Conservation (phyloP, 1,140 invertebrate species). For the Bombus soroeensis region DNA sequence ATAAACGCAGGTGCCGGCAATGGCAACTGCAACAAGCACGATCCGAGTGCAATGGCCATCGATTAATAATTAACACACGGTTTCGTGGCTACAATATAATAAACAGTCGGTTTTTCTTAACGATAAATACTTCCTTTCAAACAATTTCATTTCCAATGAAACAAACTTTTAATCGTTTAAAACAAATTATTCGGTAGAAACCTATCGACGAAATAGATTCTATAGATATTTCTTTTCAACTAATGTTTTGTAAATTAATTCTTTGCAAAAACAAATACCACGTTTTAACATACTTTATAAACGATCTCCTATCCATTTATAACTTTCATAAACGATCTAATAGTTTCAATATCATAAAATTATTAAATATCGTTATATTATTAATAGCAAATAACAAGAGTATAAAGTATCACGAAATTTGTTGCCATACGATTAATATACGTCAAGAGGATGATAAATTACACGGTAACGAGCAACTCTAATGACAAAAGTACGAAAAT, state of each 20-base stretch:
- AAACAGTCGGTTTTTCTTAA: background rate
- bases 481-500: background rate
- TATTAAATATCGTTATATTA: background rate
- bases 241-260: no score
- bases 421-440: background rate
- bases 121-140: background rate
- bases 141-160: background rate
- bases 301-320: no score
- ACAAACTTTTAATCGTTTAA: no score
- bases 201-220: no score
- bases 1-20: constrained; percentile 47
- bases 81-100: background rate
- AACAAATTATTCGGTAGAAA: no score
- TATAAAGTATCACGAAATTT: no score
- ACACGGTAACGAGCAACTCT: background rate
- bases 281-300: no score
- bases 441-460: background rate
- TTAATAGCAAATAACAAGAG: background rate
- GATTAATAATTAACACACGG: constrained; percentile 50
- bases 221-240: no score
- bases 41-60: constrained; percentile 46
- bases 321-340: background rate
- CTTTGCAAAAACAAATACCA: no score
- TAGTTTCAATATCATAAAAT: background rate
- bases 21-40: constrained; percentile 36